Evolutionary conservation across 2,113 vertebrate genomes (phyloP), one percentile per base, ranked within the genome.

Genomic region (Calidris pugnax): DNA sequence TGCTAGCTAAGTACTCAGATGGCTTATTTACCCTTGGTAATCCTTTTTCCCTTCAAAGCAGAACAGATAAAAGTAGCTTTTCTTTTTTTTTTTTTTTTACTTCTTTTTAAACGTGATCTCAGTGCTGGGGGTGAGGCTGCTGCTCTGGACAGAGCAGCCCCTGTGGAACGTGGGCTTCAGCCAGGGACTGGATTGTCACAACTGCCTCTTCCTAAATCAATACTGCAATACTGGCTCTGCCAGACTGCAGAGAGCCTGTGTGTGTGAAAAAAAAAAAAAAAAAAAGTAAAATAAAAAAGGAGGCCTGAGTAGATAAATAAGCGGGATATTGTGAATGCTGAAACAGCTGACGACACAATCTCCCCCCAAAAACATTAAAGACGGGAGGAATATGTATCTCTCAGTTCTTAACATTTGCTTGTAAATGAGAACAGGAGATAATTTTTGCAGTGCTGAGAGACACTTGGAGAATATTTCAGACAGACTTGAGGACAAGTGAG

Each of bases 1-100:
- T 91, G 67, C 71, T 72, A 39, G 76, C 73, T 75, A 69, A 96
- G 84, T 79, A 62, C 19, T 93, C 93, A 90, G 87, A 96, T 93
- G 90, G 92, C 91, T 95, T 94, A 83, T 95, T 96, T 95, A 95
- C 90, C 48, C 84, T 86, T 56, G 74, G 81, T 95, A 95, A 96
- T 96, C 94, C 87, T 56, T 93, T 93, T 93, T 57, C 14, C 66
- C 45, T 97, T 93, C 89, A 95, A 94, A 97, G 93, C 77, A 93
- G 74, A 95, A 20, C 27, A 78, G 62, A 85, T 50, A 53, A 71
- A 91, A 88, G 85, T 90, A 90, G 81, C 37, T 93, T 90, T 79
- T 37, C 22, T 90, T 91, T 62, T 41, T 41, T 32, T 26, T 18
- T 19, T 13, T 63, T 13, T 62, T 62, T 35, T 21, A 21, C 26